Percentiles rank a stretch among this genome's conserved stretches.
phyloP scores from a whole-genome alignment of 2,888 invertebrate species.

The Periphyllus acericola region DNA sequence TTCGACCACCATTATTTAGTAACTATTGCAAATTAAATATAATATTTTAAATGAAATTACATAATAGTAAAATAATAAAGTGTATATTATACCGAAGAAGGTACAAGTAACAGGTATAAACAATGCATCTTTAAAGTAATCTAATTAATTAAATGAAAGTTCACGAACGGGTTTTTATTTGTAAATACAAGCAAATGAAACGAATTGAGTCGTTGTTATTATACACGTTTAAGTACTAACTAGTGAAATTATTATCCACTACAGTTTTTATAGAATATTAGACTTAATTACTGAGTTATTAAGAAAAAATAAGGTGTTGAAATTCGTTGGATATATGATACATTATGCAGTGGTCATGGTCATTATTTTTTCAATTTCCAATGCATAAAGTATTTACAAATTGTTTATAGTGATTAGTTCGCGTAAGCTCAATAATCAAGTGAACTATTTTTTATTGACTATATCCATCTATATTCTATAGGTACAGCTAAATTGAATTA shows the following conservation, averaged over 20 bases:
- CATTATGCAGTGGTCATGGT: too few relatives aligned
- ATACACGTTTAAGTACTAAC: neutral
- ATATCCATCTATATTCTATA: too few relatives aligned
- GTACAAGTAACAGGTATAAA: neutral
- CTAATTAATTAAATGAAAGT: neutral
- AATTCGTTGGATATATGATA: too few relatives aligned
- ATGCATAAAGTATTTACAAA: too few relatives aligned
- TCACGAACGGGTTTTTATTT: neutral
- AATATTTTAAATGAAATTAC: conserved; percentile 36
- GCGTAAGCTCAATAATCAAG: too few relatives aligned
- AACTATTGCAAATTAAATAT: conserved; percentile 53
- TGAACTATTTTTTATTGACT: too few relatives aligned
- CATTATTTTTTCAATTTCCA: too few relatives aligned
- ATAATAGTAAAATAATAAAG: conserved; percentile 27
- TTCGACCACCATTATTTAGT: conserved; percentile 40
- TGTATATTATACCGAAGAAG: neutral
- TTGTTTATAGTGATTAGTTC: too few relatives aligned
- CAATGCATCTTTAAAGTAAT: neutral
- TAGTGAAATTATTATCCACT: neutral
- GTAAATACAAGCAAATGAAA: neutral
- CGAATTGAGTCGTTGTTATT: neutral
- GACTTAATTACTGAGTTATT: too few relatives aligned
- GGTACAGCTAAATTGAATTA: too few relatives aligned
- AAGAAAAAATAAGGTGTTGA: too few relatives aligned
- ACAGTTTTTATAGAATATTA: too few relatives aligned